A percentile compares a stretch with the other conserved stretches of the same genome.
phyloP scores from a whole-genome alignment of 1,140 invertebrate species.

The Arctopsyche grandis region DNA sequence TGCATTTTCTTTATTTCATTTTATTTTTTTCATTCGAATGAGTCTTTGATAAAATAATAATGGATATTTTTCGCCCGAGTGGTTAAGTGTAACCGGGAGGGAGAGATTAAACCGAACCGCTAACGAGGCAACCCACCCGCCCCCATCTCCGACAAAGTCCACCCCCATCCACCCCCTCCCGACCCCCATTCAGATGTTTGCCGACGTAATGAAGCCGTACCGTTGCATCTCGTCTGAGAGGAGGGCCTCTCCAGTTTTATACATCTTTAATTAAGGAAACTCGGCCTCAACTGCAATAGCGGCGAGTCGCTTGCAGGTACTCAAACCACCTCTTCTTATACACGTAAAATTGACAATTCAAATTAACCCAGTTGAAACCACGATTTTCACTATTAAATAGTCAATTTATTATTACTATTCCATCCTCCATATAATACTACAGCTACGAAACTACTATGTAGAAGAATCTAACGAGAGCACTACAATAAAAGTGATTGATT shows the following conservation, averaged over 20 bases:
- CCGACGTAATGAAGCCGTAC: constrained; percentile 41
- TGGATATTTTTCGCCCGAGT: constrained; percentile 10
- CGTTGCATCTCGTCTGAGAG: constrained; percentile 21
- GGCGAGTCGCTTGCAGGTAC: constrained; percentile 2
- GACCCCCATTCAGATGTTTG: constrained; percentile 37
- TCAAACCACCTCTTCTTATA: too few relatives aligned
- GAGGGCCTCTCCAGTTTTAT: constrained; percentile 44
- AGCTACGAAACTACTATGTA: too few relatives aligned
- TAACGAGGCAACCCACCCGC: constrained; percentile 18
- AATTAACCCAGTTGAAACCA: not conserved
- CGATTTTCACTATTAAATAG: not conserved
- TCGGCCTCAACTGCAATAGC: not conserved
- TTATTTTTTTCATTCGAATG: not conserved
- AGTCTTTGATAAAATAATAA: constrained; percentile 17
- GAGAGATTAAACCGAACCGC: constrained; percentile 15
- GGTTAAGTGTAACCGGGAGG: constrained; percentile 12
- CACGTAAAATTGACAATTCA: not conserved
- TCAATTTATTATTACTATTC: not conserved
- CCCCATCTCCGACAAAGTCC: not conserved
- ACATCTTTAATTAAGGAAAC: constrained; percentile 48
- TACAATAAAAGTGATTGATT: too few relatives aligned
- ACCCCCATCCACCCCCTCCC: not conserved
- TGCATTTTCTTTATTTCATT: too few relatives aligned
- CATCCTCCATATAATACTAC: too few relatives aligned
- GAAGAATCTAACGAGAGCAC: too few relatives aligned